These are phyloP conservation scores for Stegodyphus mimosarum DNA, from an alignment of 1,140 invertebrate species.

Conservation along the genomic window DNA sequence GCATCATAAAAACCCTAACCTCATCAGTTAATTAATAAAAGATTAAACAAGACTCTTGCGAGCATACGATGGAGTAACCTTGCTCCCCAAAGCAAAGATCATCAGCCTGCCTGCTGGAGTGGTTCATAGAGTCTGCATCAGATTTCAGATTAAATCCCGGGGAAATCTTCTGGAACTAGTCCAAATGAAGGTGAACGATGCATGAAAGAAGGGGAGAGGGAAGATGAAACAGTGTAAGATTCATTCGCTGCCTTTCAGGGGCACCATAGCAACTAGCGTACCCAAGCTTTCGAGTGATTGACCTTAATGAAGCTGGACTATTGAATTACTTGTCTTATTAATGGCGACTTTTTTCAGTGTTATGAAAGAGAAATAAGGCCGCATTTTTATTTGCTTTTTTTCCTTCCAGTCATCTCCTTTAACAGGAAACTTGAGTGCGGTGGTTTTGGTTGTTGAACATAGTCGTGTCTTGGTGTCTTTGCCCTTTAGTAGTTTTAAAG, in stretches of 20 bases:
- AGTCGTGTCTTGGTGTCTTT: no score
- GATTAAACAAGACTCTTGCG: no score
- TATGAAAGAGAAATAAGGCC: not conserved
- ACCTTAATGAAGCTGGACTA: conserved; percentile 49
- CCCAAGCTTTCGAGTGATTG: conserved; percentile 12
- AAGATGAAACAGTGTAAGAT: conserved; percentile 35
- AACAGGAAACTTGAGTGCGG: no score
- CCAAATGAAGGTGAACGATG: conserved; percentile 33
- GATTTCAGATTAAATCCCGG: not conserved
- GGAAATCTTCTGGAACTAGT: not conserved
- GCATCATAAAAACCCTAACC: no score
- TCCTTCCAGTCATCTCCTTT: no score
- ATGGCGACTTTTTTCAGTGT: conserved; percentile 26
- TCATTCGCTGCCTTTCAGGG: not conserved
- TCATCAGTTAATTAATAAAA: no score
- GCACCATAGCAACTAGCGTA: not conserved
- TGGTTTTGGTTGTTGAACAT: no score
- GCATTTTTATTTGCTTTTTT: no score
- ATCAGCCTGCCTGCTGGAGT: not conserved
- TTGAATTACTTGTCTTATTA: conserved; percentile 50
- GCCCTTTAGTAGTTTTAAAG: no score
- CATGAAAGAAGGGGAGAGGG: not conserved
- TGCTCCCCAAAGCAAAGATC: no score
- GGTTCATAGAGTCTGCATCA: not conserved
- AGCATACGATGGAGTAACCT: no score